phyloP scores from a whole-genome alignment of 2,888 invertebrate genomes.

The Margaritifera margaritifera region DNA sequence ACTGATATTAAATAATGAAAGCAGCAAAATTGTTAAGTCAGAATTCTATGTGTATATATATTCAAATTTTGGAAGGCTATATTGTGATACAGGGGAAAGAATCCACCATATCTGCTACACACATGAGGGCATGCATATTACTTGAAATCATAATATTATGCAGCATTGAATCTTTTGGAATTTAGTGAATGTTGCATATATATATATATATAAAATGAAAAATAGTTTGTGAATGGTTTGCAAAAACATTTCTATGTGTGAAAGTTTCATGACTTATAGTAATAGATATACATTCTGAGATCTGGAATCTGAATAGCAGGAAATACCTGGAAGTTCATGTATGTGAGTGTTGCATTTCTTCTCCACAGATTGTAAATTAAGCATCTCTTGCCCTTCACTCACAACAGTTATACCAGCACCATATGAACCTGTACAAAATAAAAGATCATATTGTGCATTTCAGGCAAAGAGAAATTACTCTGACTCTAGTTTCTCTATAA shows the following conservation, averaged over 20 bases:
- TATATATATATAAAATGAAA: background rate
- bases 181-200: too few species aligned
- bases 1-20: too few species aligned
- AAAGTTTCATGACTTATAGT: background rate
- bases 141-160: too few species aligned
- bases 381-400: slow-evolving; percentile 79
- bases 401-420: slow-evolving; percentile 86
- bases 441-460: too few species aligned
- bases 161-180: too few species aligned
- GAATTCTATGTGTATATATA: too few species aligned
- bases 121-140: too few species aligned
- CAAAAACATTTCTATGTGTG: background rate
- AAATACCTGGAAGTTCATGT: slow-evolving; percentile 63
- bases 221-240: background rate
- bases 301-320: background rate
- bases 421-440: slow-evolving; percentile 75
- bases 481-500: too few species aligned
- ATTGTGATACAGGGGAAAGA: background rate
- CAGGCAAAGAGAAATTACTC: too few species aligned
- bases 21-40: too few species aligned
- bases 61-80: too few species aligned
- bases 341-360: slow-evolving; percentile 64
- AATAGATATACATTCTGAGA: background rate
- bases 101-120: too few species aligned
- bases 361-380: slow-evolving; percentile 58